Conservation (phyloP, 2,113 vertebrate species). For the Sylvia atricapilla region DNA sequence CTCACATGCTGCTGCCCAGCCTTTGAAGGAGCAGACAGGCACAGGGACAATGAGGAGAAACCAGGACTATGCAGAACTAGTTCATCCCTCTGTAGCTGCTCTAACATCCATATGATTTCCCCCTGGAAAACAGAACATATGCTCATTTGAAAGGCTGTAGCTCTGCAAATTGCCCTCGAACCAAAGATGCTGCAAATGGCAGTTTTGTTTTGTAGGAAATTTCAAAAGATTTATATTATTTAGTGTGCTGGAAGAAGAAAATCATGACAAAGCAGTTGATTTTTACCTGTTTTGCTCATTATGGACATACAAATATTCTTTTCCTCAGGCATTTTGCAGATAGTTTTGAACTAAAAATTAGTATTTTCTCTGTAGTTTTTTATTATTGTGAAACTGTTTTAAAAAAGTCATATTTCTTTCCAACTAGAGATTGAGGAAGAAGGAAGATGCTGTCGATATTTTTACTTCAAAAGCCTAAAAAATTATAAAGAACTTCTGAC, state of each 20-base stretch:
- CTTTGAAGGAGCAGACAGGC: neutral
- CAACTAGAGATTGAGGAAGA: neutral
- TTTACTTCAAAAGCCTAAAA: neutral
- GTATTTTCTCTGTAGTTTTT: neutral
- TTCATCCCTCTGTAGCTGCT: neutral
- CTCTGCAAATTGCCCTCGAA: conserved; percentile 5
- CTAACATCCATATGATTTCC: neutral
- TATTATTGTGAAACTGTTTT: neutral
- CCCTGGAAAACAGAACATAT: conserved; percentile 12
- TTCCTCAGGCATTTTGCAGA: neutral
- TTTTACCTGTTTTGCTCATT: neutral
- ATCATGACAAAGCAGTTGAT: neutral
- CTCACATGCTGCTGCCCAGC: neutral
- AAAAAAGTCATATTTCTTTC: neutral
- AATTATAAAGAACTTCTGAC: neutral
- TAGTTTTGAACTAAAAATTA: neutral
- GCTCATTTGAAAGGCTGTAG: neutral
- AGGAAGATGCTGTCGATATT: neutral
- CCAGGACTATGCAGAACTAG: neutral
- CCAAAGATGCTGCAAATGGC: neutral
- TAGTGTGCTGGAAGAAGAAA: neutral
- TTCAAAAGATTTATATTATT: neutral
- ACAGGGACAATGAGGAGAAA: neutral
- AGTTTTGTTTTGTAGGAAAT: neutral
- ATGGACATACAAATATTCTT: neutral